Evolutionary conservation across 1,140 invertebrate species (phyloP), one percentile per base, ranked within the genome.

Genomic region (Choristoneura fumiferana): DNA sequence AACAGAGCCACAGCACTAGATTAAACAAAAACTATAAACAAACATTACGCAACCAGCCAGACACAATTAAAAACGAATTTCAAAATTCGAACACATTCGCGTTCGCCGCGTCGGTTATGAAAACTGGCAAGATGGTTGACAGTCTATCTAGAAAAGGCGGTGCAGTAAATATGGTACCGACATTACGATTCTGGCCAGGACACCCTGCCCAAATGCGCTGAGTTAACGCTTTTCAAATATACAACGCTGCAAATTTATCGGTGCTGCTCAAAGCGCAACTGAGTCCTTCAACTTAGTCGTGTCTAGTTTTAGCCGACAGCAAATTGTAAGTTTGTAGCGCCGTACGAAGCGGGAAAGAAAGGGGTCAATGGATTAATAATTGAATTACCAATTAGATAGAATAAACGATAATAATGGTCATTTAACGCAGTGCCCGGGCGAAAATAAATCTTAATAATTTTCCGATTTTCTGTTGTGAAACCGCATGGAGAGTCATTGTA

Each of bases 301-400:
- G 22, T 29, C 22, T 29, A 6, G 22, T 6, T 29, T 49, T 29
- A 18, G 12, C 22, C n/a, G 22, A 9, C 18, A n/a, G 4, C 43
- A 29, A 9, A n/a, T 29, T 14, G n/a, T 6, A 8, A 13, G 17
- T 13, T 29, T 49, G 17, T 49, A 12, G 18, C 12, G 22, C 4
- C 22, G 22, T 1, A 17, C 13, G 0, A 8, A 6, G 4, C n/a
- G 6, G 1, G 12, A 49, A 13, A 35, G 58, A 71, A 71, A 52
- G 57, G 58, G 75, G 69, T 67, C 71, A 71, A 69, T 69, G 73
- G 71, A 76, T 78, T 70, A 74, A 63, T 78, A 71, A 78, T 73
- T 67, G 67, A 60, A 33, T 43, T 57, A 58, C 62, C 56, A 57
- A 60, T 67, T 67, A 62, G 34, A 54, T 54, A 36, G 52, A 9